Evolutionary conservation across 2,888 invertebrate genomes (phyloP), one percentile per base, ranked within the genome.

Genomic region (Tenthredo mesomela): DNA sequence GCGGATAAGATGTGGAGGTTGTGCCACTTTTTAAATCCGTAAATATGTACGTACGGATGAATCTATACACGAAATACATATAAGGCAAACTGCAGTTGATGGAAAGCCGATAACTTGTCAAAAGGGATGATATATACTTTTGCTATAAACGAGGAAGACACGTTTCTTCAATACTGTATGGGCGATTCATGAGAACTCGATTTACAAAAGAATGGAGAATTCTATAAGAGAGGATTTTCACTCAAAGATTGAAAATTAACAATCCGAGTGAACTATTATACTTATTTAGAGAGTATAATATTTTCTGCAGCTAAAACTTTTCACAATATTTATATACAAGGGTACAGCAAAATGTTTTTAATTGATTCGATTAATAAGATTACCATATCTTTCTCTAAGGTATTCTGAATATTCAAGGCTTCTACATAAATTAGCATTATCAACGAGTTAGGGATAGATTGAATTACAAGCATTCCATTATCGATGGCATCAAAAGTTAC

Each of bases 401-500:
- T 82, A 21, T 25, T 25, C n/a, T 70, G 82, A 67, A 82, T 82
- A 82, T 82, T 82, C 82, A 47, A 29, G 21, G 50, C 82, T 47
- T 33, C 67, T 67, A 29, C 67, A 82, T 67, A 67, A 82, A 82
- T 82, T 82, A 82, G 67, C 67, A 82, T 82, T 67, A 67, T 82
- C 40, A 67, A 67, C 67, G 82, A 82, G 70, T 67, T 67, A 37
- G 50, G 65, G 43, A 82, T 82, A 50, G 82, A 82, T 67, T 47
- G 82, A 82, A 70, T 82, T 65, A 65, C 67, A 82, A 67, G 82
- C 67, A 67, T 82, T 82, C 50, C 43, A 47, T 65, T 70, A 65
- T 70, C 82, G 82, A 43, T 47, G 29, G 50, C 70, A 65, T 82
- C 67, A n/a, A 29, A 82, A 65, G 67, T 65, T 65, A n/a, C 47